These are phyloP conservation scores for Diadromus collaris DNA, from an alignment of 2,888 invertebrate genomes.

Conservation along the genomic window DNA sequence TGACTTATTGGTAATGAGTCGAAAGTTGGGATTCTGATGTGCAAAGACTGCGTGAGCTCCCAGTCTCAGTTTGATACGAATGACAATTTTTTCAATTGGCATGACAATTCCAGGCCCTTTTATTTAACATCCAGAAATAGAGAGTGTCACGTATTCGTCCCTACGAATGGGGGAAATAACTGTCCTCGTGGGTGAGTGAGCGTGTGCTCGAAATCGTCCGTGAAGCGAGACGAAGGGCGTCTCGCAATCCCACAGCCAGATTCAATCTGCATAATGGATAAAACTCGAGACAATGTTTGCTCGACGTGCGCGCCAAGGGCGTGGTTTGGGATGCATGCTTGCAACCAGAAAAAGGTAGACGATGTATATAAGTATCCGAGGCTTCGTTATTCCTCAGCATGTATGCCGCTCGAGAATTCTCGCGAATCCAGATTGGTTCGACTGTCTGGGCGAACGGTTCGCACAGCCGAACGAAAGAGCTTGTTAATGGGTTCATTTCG, in stretches of 20 bases:
- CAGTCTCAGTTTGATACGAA: neutral
- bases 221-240: neutral
- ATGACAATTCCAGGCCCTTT: neutral
- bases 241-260: constrained; percentile 71
- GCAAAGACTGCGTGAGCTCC: neutral
- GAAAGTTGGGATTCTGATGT: neutral
- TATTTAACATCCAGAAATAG: neutral
- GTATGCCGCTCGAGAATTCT: constrained; percentile 33
- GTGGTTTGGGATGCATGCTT: constrained; percentile 55
- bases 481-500: constrained; percentile 79
- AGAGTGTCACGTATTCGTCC: neutral
- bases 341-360: constrained; percentile 25
- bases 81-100: neutral
- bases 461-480: constrained; percentile 71
- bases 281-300: constrained; percentile 79
- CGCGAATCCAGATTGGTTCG: constrained; percentile 64
- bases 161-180: constrained; percentile 3
- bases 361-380: constrained; percentile 3
- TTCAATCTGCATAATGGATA: constrained; percentile 79
- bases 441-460: constrained; percentile 20
- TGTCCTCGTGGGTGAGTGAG: neutral
- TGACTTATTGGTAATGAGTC: neutral
- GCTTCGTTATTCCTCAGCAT: constrained; percentile 39
- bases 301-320: constrained; percentile 64
- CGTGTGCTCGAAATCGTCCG: neutral